These are phyloP conservation scores for Myotis lucifugus DNA, from an alignment of 2,113 vertebrate species.

Conservation along the genomic window DNA sequence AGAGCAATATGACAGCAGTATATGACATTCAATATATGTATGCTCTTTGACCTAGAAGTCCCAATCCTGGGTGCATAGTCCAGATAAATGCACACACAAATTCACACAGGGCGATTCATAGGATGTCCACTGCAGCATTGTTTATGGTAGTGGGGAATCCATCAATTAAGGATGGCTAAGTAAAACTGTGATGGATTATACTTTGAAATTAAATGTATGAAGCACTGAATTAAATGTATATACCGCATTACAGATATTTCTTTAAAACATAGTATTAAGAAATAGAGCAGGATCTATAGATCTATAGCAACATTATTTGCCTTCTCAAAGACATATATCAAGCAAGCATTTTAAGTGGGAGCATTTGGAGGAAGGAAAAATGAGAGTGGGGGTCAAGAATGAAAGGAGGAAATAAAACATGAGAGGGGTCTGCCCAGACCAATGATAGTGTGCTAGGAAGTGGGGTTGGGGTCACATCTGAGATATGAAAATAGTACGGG, in stretches of 20 bases:
- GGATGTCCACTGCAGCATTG: background rate
- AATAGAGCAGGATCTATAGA: background rate
- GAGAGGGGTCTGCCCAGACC: background rate
- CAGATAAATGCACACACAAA: background rate
- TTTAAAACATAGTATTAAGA: background rate
- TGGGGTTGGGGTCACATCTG: background rate
- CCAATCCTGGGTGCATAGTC: background rate
- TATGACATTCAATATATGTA: background rate
- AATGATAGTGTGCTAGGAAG: background rate
- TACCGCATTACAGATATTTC: background rate
- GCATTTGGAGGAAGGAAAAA: background rate
- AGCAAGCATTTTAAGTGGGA: background rate
- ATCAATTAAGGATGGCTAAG: background rate
- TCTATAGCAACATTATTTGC: background rate
- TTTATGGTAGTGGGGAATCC: background rate
- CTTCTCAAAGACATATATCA: background rate
- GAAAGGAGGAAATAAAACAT: background rate
- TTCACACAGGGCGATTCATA: background rate
- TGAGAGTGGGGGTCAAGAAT: background rate
- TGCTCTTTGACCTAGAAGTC: background rate
- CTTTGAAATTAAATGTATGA: background rate
- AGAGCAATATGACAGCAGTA: background rate
- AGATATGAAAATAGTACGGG: background rate
- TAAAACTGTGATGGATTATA: background rate
- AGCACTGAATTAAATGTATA: slow-evolving; percentile 1